Conservation (phyloP, 2,113 vertebrate genomes). For the Agelaius phoeniceus region DNA sequence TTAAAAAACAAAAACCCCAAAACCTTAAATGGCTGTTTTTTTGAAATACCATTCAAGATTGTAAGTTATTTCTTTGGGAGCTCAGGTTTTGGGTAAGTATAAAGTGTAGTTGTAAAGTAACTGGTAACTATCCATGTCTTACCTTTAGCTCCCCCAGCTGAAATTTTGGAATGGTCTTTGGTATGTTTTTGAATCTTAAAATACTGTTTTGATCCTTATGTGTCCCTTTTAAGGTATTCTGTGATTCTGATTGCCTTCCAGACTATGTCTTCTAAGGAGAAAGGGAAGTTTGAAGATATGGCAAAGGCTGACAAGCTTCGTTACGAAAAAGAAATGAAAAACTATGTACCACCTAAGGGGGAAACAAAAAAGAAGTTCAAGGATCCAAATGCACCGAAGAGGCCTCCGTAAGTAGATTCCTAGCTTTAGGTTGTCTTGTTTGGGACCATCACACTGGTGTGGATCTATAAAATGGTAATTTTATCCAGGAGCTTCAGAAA, state of each 20-base stretch:
- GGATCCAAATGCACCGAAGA: constrained; percentile 98
- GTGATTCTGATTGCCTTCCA: constrained; percentile 44
- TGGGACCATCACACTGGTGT: fast-evolving
- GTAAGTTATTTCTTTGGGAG: neutral
- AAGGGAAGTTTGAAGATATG: constrained; percentile 96
- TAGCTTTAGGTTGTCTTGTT: neutral
- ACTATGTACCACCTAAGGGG: constrained; percentile 91
- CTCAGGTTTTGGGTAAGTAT: neutral
- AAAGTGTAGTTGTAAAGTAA: neutral
- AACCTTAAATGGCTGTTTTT: neutral
- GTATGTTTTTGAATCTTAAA: neutral
- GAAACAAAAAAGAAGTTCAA: constrained; percentile 93
- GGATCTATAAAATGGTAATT: neutral
- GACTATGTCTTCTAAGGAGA: constrained; percentile 97
- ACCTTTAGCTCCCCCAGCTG: neutral
- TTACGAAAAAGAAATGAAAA: constrained; percentile 97
- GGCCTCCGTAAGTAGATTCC: constrained; percentile 88
- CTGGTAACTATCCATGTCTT: neutral
- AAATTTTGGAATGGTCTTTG: neutral
- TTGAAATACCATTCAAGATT: fast-evolving
- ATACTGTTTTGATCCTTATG: neutral
- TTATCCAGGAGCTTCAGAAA: neutral
- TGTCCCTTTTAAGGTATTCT: neutral
- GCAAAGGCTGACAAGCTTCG: constrained; percentile 93
- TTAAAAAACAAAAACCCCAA: neutral